phyloP scores from a whole-genome alignment of 2,113 vertebrate genomes.

The Etheostoma cragini region DNA sequence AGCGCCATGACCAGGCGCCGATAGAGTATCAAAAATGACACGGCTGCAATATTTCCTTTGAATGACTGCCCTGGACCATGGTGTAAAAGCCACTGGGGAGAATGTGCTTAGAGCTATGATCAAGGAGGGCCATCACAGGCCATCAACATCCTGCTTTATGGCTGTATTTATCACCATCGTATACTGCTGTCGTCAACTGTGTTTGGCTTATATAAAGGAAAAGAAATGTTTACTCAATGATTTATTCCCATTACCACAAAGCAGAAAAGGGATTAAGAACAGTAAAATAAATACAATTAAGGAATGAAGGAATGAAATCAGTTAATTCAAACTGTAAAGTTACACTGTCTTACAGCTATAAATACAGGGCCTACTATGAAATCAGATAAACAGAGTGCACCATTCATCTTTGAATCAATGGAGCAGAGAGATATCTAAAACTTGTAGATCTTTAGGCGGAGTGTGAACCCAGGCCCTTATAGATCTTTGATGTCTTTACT shows the following conservation, averaged over 20 bases:
- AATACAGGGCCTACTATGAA: not conserved
- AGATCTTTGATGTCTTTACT: not conserved
- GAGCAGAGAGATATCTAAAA: not conserved
- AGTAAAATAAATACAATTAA: not conserved
- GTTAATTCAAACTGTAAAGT: not conserved
- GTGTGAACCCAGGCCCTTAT: not conserved
- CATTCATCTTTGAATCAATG: not conserved
- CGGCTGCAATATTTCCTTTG: constrained; percentile 43
- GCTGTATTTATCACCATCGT: constrained; percentile 47
- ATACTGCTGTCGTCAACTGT: constrained; percentile 17
- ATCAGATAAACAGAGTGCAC: not conserved
- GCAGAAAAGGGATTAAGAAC: not conserved
- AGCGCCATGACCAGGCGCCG: constrained; percentile 18
- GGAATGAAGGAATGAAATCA: not conserved
- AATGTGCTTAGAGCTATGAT: constrained; percentile 40
- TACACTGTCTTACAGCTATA: not conserved
- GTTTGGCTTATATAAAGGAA: constrained; percentile 21
- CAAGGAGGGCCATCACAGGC: constrained; percentile 39
- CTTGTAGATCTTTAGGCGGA: not conserved
- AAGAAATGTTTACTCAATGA: constrained; percentile 11
- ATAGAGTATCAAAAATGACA: constrained; percentile 49
- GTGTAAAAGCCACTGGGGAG: constrained; percentile 46
- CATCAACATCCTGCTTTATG: constrained; percentile 55
- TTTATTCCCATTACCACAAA: not conserved
- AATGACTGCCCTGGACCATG: constrained; percentile 44